A percentile compares a stretch with the other conserved stretches of the same genome.
Evolutionary conservation across 1,140 invertebrate genomes (phyloP).

Genomic region (Drosophila ercepeae): DNA sequence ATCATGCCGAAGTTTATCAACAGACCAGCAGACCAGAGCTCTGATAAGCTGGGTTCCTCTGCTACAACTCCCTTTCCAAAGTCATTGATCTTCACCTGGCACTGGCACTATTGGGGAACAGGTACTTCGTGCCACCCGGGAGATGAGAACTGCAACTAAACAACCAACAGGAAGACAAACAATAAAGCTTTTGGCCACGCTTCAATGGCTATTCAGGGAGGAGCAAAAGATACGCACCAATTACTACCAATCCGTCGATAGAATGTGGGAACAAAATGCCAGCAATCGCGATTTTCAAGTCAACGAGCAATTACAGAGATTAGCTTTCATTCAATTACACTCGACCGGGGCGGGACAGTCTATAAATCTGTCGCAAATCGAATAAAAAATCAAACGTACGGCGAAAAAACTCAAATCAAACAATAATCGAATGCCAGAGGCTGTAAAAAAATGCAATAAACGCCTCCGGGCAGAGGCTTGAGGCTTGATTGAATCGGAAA

Average conservation of each 20-base stretch:
- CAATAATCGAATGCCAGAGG: slow-evolving; percentile 25
- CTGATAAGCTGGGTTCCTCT: slow-evolving; percentile 50
- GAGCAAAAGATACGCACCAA: slow-evolving; percentile 46
- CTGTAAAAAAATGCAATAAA: neutral
- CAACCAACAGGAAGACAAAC: slow-evolving; percentile 41
- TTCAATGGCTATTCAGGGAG: slow-evolving; percentile 26
- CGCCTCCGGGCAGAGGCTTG: slow-evolving; percentile 18
- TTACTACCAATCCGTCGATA: slow-evolving; percentile 5
- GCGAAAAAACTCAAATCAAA: slow-evolving; percentile 20
- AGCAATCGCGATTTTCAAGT: neutral
- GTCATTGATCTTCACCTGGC: slow-evolving; percentile 57
- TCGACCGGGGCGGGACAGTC: neutral
- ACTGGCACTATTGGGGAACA: slow-evolving; percentile 9
- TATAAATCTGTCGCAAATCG: slow-evolving; percentile 38
- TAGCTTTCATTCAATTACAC: slow-evolving; percentile 6
- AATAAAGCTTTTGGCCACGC: slow-evolving; percentile 49
- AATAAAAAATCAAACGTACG: slow-evolving; percentile 29
- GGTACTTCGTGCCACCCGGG: slow-evolving; percentile 15
- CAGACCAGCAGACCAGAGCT: slow-evolving; percentile 5
- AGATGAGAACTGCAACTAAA: slow-evolving; percentile 52
- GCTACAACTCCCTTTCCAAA: slow-evolving; percentile 11
- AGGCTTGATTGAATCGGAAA: slow-evolving; percentile 2
- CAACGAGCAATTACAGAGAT: neutral
- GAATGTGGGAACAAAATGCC: slow-evolving; percentile 10
- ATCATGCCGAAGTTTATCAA: slow-evolving; percentile 74